Evolutionary conservation across 2,113 vertebrate genomes (phyloP).

Genomic region (Vanacampus margaritifer): DNA sequence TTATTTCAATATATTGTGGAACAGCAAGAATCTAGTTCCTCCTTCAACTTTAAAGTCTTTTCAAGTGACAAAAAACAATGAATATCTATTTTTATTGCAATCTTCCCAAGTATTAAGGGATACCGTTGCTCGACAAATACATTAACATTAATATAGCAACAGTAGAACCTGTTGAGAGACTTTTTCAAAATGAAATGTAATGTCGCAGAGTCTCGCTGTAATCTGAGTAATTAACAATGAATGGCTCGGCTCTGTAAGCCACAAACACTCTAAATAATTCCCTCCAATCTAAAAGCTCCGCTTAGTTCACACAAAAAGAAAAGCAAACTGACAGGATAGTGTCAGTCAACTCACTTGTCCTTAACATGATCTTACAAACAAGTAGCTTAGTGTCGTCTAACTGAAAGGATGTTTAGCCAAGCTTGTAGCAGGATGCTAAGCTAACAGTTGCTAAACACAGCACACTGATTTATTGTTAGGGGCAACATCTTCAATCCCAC

Average conservation of each 20-base stretch:
- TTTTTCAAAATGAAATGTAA: background rate
- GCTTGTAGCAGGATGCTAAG: background rate
- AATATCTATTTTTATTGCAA: too few species aligned
- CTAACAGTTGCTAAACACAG: too few species aligned
- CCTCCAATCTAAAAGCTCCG: conserved; percentile 19
- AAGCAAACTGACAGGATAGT: conserved; percentile 4
- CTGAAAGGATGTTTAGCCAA: background rate
- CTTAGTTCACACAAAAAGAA: conserved; percentile 23
- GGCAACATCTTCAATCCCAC: background rate
- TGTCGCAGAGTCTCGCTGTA: background rate
- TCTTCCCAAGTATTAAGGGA: too few species aligned
- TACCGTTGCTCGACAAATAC: background rate
- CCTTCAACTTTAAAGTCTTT: too few species aligned
- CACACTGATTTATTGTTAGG: too few species aligned
- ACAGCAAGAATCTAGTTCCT: too few species aligned
- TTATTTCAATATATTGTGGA: too few species aligned
- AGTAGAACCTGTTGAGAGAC: background rate
- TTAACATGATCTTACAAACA: background rate
- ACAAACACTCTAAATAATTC: conserved; percentile 36
- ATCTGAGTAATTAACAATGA: conserved; percentile 1
- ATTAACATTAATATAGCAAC: background rate
- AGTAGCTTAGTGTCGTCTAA: background rate
- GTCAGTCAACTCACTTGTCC: conserved; percentile 2
- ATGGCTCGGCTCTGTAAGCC: background rate
- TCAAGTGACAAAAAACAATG: too few species aligned